Conservation (phyloP, 2,797 vertebrate species). For the Poecilia picta region DNA sequence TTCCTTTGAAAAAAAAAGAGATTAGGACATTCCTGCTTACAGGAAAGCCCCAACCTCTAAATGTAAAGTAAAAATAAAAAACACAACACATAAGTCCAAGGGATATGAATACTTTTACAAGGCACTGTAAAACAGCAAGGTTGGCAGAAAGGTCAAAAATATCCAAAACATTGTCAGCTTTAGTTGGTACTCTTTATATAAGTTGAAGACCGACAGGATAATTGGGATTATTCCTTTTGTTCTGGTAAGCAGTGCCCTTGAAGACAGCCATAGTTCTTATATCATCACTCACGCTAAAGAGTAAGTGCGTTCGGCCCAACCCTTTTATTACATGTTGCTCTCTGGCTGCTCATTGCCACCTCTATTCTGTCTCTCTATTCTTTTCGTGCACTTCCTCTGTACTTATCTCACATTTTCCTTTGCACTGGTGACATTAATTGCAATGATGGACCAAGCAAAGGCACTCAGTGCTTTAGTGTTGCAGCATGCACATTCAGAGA, state of each 20-base stretch:
- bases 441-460: conserved; percentile 48
- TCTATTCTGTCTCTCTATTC: conserved; percentile 37
- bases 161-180: neutral
- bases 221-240: conserved; percentile 15
- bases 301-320: conserved; percentile 11
- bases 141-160: neutral
- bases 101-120: neutral
- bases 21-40: no score
- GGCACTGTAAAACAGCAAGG: neutral
- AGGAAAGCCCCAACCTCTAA: no score
- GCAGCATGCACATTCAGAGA: conserved; percentile 59
- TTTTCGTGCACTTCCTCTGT: conserved; percentile 30
- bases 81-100: neutral
- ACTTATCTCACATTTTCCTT: conserved; percentile 32
- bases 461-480: conserved; percentile 55
- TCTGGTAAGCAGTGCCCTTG: conserved; percentile 5
- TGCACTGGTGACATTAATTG: conserved; percentile 69
- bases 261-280: conserved; percentile 14
- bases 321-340: conserved; percentile 43
- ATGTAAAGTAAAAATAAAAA: no score
- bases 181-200: neutral
- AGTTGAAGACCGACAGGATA: conserved; percentile 7
- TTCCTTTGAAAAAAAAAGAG: no score
- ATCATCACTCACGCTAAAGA: conserved; percentile 27
- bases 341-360: conserved; percentile 48